These are phyloP conservation scores for Linurgus olivaceus DNA, from an alignment of 2,797 vertebrate genomes.

Conservation along the genomic window DNA sequence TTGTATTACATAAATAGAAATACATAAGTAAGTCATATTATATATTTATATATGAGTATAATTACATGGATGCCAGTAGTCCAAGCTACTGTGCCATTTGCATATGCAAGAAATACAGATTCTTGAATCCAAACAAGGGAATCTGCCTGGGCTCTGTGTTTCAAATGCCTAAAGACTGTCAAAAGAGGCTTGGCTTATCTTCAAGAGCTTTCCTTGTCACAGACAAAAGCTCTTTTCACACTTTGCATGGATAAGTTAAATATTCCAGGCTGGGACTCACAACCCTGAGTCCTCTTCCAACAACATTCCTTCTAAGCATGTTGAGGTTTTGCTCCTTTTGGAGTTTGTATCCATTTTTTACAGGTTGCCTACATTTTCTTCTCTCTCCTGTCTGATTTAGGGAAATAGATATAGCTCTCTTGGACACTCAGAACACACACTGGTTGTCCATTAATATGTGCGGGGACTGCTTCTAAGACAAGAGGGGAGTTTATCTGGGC, in stretches of 20 bases:
- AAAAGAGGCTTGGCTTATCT: neutral
- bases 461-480: slow-evolving; percentile 3
- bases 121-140: neutral
- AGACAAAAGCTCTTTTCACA: neutral
- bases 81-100: neutral
- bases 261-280: neutral
- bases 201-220: neutral
- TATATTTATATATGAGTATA: neutral
- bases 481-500: neutral
- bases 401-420: neutral
- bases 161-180: neutral
- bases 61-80: neutral
- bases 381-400: neutral
- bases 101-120: neutral
- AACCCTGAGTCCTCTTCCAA: neutral
- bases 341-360: neutral
- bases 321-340: neutral
- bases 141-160: neutral
- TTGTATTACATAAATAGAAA: neutral
- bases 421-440: neutral
- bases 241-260: neutral
- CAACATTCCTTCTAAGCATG: neutral
- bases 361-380: neutral
- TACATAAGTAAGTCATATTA: neutral
- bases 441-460: neutral